These are phyloP conservation scores for Edolisoma coerulescens DNA, from an alignment of 2,113 vertebrate genomes.

Conservation along the genomic window DNA sequence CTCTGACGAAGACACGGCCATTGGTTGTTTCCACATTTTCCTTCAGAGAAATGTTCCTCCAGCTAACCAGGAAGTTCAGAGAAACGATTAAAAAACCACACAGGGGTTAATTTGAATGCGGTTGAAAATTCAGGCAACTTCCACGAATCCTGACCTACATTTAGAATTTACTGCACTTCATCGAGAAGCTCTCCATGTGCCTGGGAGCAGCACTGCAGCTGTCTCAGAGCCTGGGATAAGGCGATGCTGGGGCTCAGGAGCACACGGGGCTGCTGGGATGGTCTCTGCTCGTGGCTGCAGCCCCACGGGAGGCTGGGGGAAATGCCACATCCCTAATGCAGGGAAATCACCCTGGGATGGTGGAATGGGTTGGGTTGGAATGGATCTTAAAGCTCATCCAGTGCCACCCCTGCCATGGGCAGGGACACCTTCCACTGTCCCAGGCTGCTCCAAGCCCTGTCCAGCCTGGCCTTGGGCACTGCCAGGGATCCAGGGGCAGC, in stretches of 20 bases:
- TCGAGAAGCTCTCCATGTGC: not conserved
- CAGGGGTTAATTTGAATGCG: not conserved
- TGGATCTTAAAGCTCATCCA: not conserved
- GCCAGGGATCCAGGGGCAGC: not conserved
- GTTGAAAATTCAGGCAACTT: not conserved
- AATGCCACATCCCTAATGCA: not conserved
- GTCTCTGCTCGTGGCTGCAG: not conserved
- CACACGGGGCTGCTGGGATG: rapidly evolving
- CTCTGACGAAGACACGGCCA: not conserved
- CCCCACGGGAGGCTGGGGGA: not conserved
- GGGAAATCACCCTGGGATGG: not conserved
- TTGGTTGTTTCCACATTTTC: not conserved
- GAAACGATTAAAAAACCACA: not conserved
- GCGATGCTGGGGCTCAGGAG: not conserved
- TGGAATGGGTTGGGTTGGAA: not conserved
- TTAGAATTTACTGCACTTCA: not conserved
- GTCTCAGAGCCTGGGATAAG: rapidly evolving
- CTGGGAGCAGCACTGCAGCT: not conserved
- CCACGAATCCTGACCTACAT: not conserved
- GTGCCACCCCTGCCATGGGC: not conserved
- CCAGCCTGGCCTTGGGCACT: not conserved
- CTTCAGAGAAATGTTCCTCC: not conserved
- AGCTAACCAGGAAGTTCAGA: not conserved
- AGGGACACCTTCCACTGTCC: not conserved
- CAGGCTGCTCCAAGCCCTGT: not conserved